Evolutionary conservation across 2,797 vertebrate species (phyloP), one percentile per base, ranked within the genome.

Genomic region (Oophaga sylvatica): DNA sequence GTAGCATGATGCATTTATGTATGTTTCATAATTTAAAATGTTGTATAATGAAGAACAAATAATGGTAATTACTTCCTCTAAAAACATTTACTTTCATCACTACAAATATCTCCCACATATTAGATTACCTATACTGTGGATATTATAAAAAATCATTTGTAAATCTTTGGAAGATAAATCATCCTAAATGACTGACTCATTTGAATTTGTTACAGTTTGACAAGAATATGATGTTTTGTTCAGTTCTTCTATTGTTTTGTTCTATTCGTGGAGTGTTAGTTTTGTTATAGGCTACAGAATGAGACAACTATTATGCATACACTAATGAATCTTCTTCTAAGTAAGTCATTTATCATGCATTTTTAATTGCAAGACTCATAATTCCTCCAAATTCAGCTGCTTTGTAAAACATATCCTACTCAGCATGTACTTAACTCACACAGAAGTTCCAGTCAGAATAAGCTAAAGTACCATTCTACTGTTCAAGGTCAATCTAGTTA

Each of bases 361-460:
- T 71, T 88, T 88, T 88, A 88, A 88, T 88, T 88, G 81, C 87
- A 88, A 31, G 57, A 45, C 76, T 88, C 63, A 71, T 22, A 71
- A 70, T 84, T 88, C 63, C 67, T 80, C 67, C 81, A 19, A 84
- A 83, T 88, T 88, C 87, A 88, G 87, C 87, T 80, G 75, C 81
- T 84, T 83, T 87, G 9, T 53, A 5, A 75, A 80, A 59, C 81
- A 84, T 84, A 79, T 79, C 76, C 87, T 84, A 79, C 63, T 88
- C 87, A 84, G 87, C 87, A 80, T 78, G 81, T 79, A 88, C 75
- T 78, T 77, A 56, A 79, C 31, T 70, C 29, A 63, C 8, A 31
- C 73, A 77, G 53, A 79, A 81, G 9, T 75, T 76, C 20, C 13
- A 76, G 13, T 82, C 70, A 35, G 35, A 87, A 82, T 16, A 83